These are phyloP conservation scores for Conopomorpha cramerella DNA, from an alignment of 1,140 invertebrate genomes.

Conservation along the genomic window DNA sequence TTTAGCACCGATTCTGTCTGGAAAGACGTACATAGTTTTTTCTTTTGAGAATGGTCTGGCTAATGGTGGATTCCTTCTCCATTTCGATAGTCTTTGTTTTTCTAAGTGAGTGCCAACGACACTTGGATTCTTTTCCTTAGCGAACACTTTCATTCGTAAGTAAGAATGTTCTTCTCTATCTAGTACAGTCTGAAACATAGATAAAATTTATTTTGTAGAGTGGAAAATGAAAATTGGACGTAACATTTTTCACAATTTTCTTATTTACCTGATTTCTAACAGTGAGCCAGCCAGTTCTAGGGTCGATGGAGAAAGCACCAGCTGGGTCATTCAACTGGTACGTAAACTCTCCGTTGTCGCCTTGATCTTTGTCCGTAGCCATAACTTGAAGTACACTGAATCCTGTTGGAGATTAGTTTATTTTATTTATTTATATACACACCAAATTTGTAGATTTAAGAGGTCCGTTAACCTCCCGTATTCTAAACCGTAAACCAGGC, in stretches of 20 bases:
- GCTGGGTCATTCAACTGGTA: constrained; percentile 76
- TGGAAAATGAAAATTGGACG: not conserved
- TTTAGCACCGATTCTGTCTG: constrained; percentile 43
- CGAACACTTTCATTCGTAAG: constrained; percentile 74
- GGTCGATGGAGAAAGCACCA: constrained; percentile 80
- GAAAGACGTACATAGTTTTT: constrained; percentile 54
- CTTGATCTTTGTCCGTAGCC: constrained; percentile 79
- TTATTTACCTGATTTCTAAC: constrained; percentile 67
- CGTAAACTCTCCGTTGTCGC: constrained; percentile 81
- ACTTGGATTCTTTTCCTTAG: constrained; percentile 73
- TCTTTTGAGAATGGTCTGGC: constrained; percentile 20
- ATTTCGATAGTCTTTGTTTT: constrained; percentile 38
- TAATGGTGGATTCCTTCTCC: constrained; percentile 21
- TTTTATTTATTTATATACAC: too few relatives aligned
- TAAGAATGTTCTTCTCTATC: constrained; percentile 76
- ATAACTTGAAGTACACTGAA: constrained; percentile 83
- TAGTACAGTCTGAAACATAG: constrained; percentile 65
- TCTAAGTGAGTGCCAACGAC: constrained; percentile 54
- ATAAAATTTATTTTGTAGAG: constrained; percentile 2
- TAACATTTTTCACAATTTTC: not conserved
- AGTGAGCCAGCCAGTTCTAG: constrained; percentile 81
- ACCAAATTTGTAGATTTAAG: too few relatives aligned
- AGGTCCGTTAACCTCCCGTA: too few relatives aligned
- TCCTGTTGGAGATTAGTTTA: constrained; percentile 26
- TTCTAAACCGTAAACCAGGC: too few relatives aligned